Evolutionary conservation across 2,113 vertebrate species (phyloP), one percentile per base, ranked within the genome.

Genomic region (Oxyura jamaicensis): DNA sequence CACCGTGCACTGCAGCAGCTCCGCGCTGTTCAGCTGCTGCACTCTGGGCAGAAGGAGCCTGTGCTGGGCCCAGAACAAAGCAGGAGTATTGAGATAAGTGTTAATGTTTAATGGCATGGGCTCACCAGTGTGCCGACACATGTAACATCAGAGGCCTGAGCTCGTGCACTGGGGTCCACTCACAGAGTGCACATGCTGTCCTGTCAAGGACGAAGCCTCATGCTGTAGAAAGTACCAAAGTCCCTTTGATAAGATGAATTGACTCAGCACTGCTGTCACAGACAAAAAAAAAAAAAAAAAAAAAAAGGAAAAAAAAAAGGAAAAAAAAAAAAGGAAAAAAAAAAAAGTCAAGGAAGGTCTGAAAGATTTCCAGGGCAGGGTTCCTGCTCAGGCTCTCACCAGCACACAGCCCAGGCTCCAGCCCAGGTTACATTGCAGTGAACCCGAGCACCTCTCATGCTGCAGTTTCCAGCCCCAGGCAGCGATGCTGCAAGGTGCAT

Each of bases 51-150:
- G 42, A 86, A 85, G 59, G 59, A 39, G 67, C 31, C 65, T 20
- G 23, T 7, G 2, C 5, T 56, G 36, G 33, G 39, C 10, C 36
- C 52, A 14, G 72, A 88, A 69, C 28, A 67, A 90, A 91, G 90
- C 33, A 63, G 66, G 63, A 46, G 53, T 26, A 3, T 53, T 55
- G 93, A 88, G 91, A 26, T 81, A 75, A 52, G 76, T 46, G 92
- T 94, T 90, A 96, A 96, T 96, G 58, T 92, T 96, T 96, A 93
- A 94, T 76, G 58, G 1, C 46, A 8, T 10, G 31, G 35, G 21
- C 48, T 76, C 76, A 59, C 36, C 59, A 87, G 72, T 41, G 50
- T 84, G 81, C 29, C 8, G 14, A 76, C 33, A 83, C 59, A 71
- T 0, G 5, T 33, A 58, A 44, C 0, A 2, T 39, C 44, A 44